Evolutionary conservation across 2,113 vertebrate genomes (phyloP).

Genomic region (Lutjanus erythropterus): DNA sequence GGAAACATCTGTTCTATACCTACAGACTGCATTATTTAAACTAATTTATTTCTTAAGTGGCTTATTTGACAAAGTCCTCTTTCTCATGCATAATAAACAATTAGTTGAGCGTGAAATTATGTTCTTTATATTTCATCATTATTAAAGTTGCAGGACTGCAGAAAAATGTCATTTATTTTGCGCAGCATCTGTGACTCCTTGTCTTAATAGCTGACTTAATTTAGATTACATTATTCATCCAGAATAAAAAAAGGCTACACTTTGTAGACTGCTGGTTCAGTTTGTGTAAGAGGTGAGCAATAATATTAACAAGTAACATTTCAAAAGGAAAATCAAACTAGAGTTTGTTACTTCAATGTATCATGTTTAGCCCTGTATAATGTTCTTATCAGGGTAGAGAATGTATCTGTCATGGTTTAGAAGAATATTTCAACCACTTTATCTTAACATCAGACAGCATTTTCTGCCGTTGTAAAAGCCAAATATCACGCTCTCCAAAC

Average conservation of each 20-base stretch:
- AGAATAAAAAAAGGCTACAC: background rate
- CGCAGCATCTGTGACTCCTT: constrained; percentile 39
- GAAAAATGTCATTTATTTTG: constrained; percentile 55
- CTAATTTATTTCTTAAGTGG: background rate
- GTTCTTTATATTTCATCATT: constrained; percentile 6
- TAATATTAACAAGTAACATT: background rate
- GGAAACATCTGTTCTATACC: background rate
- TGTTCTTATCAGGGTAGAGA: background rate
- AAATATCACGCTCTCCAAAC: too few relatives aligned
- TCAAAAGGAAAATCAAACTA: background rate
- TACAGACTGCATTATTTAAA: background rate
- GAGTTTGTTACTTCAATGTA: too few relatives aligned
- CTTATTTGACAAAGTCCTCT: constrained; percentile 19
- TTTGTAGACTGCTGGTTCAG: background rate
- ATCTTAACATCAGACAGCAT: too few relatives aligned
- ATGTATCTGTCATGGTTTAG: background rate
- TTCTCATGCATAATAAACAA: constrained; percentile 31
- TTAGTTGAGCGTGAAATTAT: constrained; percentile 45
- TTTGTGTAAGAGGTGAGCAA: background rate
- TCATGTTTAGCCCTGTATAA: background rate
- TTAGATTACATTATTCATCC: constrained; percentile 26
- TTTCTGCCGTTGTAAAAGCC: too few relatives aligned
- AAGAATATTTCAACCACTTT: background rate
- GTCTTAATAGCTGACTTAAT: constrained; percentile 21
- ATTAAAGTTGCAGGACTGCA: constrained; percentile 13